Evolutionary conservation across 2,113 vertebrate genomes (phyloP), one percentile per base, ranked within the genome.

Genomic region (Panurus biarmicus): DNA sequence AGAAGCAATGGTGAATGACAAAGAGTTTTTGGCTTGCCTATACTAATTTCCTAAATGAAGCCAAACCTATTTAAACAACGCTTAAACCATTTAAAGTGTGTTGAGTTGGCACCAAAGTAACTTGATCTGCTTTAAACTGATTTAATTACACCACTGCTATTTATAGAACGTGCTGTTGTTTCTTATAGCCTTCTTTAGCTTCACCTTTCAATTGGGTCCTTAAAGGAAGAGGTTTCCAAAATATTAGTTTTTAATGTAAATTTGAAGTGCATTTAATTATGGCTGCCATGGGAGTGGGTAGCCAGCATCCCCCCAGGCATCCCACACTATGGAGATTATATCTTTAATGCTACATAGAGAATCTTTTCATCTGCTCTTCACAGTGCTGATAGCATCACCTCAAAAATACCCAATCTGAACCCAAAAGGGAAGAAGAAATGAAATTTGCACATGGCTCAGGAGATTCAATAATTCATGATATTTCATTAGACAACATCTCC

Each of bases 401-500:
- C 90, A 87, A 92, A 96, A 95, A 87, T 90, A 78, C 51, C 50
- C 93, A 77, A 5, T 74, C 42, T 80, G 54, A 87, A 85, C 75
- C 67, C 64, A 85, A 92, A 93, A 94, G 73, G 51, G 60, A 86
- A 91, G 53, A 79, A 95, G 89, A 95, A 96, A 96, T 94, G 71
- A 89, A 94, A 89, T 94, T 84, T 91, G 79, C 67, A 94, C 89
- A 90, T 76, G 85, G 91, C 83, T 94, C 75, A 85, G 77, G 88
- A 95, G 77, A 89, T 87, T 87, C 72, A 92, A 64, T 95, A 94
- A 90, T 95, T 95, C 75, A 84, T 2, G 2, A 53, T 91, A 81
- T 96, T 95, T 97, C 91, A 96, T 97, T 96, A 96, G 85, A 93
- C 91, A 96, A 83, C 92, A 91, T 95, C 91, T 93, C 80, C 86